Percentiles rank a stretch among this genome's conserved stretches.
phyloP scores from a whole-genome alignment of 2,113 vertebrate species.

The Sinocyclocheilus grahami region DNA sequence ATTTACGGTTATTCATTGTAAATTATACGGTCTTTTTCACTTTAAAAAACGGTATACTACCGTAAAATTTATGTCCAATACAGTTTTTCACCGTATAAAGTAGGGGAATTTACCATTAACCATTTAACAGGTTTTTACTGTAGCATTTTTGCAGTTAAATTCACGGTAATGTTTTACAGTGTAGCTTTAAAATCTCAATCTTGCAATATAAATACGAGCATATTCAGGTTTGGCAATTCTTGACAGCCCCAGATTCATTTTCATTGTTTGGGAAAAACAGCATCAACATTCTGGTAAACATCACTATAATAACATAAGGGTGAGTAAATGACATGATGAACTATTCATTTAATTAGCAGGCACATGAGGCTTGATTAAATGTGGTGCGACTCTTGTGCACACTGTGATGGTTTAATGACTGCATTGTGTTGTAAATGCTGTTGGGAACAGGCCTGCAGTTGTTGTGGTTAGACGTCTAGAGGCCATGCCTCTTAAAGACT shows the following conservation, averaged over 20 bases:
- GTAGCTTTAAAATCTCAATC: no score
- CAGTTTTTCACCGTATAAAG: no score
- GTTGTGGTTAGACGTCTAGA: constrained; percentile 49
- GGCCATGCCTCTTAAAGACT: constrained; percentile 41
- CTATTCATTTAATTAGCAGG: constrained; percentile 1
- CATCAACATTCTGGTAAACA: neutral
- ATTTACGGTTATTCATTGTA: no score
- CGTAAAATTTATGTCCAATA: no score
- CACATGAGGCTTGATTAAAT: neutral
- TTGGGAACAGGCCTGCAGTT: constrained; percentile 35
- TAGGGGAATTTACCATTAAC: no score
- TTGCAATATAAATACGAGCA: no score
- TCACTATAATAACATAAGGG: neutral
- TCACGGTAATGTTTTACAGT: no score
- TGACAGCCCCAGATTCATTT: neutral
- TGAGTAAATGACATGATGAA: neutral
- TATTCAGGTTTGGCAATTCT: neutral
- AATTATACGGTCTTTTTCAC: no score
- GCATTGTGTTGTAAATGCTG: constrained; percentile 8
- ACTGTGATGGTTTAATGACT: constrained; percentile 24
- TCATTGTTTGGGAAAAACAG: neutral
- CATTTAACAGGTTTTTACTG: no score
- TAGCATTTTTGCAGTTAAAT: no score
- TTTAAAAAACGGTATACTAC: no score
- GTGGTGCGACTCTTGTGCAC: neutral